A percentile compares a stretch with the other conserved stretches of the same genome.
These are phyloP conservation scores for Poecilia gillii DNA, from an alignment of 2,797 vertebrate genomes.

Conservation along the genomic window DNA sequence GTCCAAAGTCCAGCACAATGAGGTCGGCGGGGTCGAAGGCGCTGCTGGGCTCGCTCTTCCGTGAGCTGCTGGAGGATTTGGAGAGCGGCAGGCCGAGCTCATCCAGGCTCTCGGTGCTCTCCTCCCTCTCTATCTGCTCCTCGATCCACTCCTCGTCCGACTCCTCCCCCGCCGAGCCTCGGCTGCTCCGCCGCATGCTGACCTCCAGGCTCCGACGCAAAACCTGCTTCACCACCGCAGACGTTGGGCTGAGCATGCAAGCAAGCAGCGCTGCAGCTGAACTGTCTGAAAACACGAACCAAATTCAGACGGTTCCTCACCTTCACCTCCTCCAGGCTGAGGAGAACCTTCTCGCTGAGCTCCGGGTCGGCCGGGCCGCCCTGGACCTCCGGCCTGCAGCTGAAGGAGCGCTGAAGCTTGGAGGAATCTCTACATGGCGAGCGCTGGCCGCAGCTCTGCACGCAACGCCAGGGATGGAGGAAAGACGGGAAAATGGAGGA, in stretches of 20 bases:
- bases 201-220: constrained; percentile 86
- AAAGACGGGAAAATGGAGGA: constrained; percentile 42
- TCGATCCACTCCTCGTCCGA: constrained; percentile 90
- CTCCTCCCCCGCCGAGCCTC: constrained; percentile 84
- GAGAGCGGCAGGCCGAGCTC: constrained; percentile 75
- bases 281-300: constrained; percentile 16
- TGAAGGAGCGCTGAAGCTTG: constrained; percentile 59
- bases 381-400: constrained; percentile 53
- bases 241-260: constrained; percentile 24
- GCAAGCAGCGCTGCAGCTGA: constrained; percentile 15
- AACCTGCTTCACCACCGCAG: constrained; percentile 76
- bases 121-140: constrained; percentile 84
- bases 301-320: constrained; percentile 62
- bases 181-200: constrained; percentile 75
- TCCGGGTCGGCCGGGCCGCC: constrained; percentile 49
- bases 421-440: constrained; percentile 58
- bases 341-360: constrained; percentile 80
- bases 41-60: constrained; percentile 48
- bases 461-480: constrained; percentile 20
- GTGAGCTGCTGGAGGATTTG: constrained; percentile 66
- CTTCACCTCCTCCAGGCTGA: constrained; percentile 85
- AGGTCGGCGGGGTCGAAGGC: constrained; percentile 71
- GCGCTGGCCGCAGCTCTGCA: constrained; percentile 62
- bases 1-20: constrained; percentile 87
- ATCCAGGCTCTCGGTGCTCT: constrained; percentile 76